Base-by-base conservation (phyloP, 2,797 vertebrate genomes). In the Gymnopithys bicolor region DNA sequence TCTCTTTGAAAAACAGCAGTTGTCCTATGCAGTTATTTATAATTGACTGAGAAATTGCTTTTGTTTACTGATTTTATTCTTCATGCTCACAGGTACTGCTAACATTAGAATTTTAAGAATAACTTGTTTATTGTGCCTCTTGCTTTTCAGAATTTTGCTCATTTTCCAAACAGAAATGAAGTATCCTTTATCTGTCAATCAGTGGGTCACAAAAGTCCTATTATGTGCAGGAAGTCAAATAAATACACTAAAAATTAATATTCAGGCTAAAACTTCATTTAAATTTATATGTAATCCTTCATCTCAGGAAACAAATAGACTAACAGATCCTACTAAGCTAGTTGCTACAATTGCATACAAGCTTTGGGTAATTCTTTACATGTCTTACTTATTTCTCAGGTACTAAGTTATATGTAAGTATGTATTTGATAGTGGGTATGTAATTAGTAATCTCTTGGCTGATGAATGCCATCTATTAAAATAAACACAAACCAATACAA, bases 391-490 rank as follows among this genome's bases (percentile, higher is more conserved):
- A 53, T 32, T 82, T 88, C 52, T 94, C 33, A 67, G 58, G 43
- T 93, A 43, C 37, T 77, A 89, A 55, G 63, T 87, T 70, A 68
- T 14, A 37, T 25, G 8, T 39, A 92, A 96, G 69, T 19, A 87
- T n/a, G 78, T 16, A 85, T 53, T 82, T 79, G 13, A 62, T 51
- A 87, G n/a, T 27, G 43, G 19, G 41, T 43, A 75, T 43, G 37
- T 19, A 73, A 83, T 84, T 64, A 94, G 28, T 53, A 81, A 87
- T 53, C 59, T 62, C 41, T 71, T 66, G 68, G 46, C 41, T 88
- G 68, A 48, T 82, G 32, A 95, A 94, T 93, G 75, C 19, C 53
- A 53, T 49, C 41, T 87, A 92, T 53, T 84, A 96, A 89, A 94
- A 85, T 79, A 90, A 77, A 93, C 45, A 89, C 17, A 43, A 81